phyloP scores from a whole-genome alignment of 2,797 vertebrate genomes.

The Sebastes kiyomatsui region DNA sequence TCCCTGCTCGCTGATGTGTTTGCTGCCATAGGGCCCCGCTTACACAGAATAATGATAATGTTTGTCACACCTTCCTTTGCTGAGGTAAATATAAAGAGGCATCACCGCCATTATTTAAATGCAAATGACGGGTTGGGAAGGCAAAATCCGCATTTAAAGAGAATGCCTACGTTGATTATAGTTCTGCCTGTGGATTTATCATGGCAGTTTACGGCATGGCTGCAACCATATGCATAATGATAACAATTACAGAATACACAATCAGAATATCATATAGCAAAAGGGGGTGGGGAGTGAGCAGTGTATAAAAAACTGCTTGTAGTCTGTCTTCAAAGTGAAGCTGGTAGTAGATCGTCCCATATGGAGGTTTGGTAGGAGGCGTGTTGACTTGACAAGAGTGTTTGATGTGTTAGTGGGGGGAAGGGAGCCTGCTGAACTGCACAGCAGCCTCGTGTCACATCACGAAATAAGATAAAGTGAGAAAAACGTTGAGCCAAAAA shows the following conservation, averaged over 20 bases:
- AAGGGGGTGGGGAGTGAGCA: background rate
- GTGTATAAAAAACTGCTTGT: background rate
- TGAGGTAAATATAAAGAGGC: slow-evolving; percentile 31
- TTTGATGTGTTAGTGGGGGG: slow-evolving; percentile 38
- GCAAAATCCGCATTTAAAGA: slow-evolving; percentile 16
- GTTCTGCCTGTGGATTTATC: background rate
- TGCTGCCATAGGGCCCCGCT: slow-evolving; percentile 18
- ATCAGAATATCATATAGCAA: background rate
- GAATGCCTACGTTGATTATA: slow-evolving; percentile 3
- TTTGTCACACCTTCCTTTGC: slow-evolving; percentile 22
- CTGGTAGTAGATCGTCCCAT: slow-evolving; percentile 21
- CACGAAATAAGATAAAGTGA: slow-evolving; percentile 5
- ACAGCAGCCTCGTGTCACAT: slow-evolving; percentile 7
- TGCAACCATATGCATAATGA: slow-evolving; percentile 2
- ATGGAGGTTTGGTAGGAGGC: slow-evolving; percentile 49
- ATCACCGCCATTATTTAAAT: slow-evolving; percentile 41
- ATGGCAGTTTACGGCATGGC: background rate
- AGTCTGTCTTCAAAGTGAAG: background rate
- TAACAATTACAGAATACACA: slow-evolving; percentile 5
- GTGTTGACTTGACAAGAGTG: slow-evolving; percentile 53
- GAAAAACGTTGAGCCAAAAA: background rate
- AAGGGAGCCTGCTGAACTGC: slow-evolving; percentile 7
- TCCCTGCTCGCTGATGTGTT: slow-evolving; percentile 1
- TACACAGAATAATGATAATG: slow-evolving; percentile 40
- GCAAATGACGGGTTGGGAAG: slow-evolving; percentile 25